Evolutionary conservation across 2,888 invertebrate genomes (phyloP), one percentile per base, ranked within the genome.

Genomic region (Synergus japonicus): DNA sequence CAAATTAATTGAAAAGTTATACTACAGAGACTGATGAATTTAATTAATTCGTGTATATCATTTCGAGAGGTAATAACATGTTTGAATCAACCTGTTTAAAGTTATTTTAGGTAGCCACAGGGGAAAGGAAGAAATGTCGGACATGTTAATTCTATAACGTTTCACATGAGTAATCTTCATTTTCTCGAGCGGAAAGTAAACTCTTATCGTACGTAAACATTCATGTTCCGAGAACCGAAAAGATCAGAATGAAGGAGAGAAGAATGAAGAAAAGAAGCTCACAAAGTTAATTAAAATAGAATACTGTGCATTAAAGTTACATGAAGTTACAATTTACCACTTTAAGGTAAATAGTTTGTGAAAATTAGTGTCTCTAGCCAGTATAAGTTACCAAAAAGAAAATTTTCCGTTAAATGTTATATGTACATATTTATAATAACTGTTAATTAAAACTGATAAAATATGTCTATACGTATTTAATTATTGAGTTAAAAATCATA

Each of bases 201-300:
- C 69, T 44, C 69, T 69, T 69, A 69, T 69, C 69, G 29, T 49
- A 69, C 69, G 37, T 15, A 69, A 37, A 69, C 69, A 69, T 69
- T 69, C 69, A 69, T 69, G 58, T 18, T 4, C 58, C 18, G 18
- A 10, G 18, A 58, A 18, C 9, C 49, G 37, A 49, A 46, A 69
- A 69, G 46, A 9, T 15, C 8, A 69, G 29, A 49, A 49, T 5
- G 29, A 9, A 29, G 22, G 29, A 44, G 8, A 44, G 69, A 66
- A 41, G 9, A 69, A 49, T 10, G 49, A 69, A 22, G n/a, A 69
- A 29, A 69, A 46, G 29, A 8, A 37, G 49, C 13, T 49, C n/a
- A 49, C 10, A n/a, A 49, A 58, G 69, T 49, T 49, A 69, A 49
- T 69, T 37, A 49, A 69, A 69, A 15, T 37, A 49, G 22, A 49